These are phyloP conservation scores for Antigone vipio DNA, from an alignment of 2,113 vertebrate genomes.

Conservation along the genomic window DNA sequence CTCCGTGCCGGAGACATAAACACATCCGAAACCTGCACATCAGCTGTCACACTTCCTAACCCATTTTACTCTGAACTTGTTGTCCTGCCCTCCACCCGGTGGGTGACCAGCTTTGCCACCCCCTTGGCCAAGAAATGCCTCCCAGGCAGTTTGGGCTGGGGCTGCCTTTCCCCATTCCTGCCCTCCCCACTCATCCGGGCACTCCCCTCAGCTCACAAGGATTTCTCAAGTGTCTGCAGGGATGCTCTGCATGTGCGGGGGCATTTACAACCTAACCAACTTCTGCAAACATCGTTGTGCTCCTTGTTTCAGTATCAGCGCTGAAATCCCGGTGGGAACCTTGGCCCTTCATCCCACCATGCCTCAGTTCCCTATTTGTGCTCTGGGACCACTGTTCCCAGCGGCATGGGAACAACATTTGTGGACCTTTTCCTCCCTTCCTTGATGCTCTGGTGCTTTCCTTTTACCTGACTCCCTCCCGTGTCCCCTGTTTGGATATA, in stretches of 20 bases:
- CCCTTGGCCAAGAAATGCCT: background rate
- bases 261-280: background rate
- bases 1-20: background rate
- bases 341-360: background rate
- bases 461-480: background rate
- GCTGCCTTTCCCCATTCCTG: background rate
- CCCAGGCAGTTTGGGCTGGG: background rate
- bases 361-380: background rate
- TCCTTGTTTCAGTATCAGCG: background rate
- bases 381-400: background rate
- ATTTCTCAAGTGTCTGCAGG: background rate
- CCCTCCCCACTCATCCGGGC: rapidly evolving
- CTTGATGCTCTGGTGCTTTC: background rate
- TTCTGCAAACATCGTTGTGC: background rate
- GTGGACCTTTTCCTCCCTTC: background rate
- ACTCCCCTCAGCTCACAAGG: background rate
- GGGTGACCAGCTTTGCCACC: background rate
- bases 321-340: background rate
- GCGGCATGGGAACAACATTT: background rate
- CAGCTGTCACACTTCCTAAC: background rate
- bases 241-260: background rate
- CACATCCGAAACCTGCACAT: background rate
- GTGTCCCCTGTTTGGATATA: background rate
- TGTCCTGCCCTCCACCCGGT: background rate
- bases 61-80: background rate